Conservation (phyloP, 2,797 vertebrate species). For the Gadopsis bispinosus region DNA sequence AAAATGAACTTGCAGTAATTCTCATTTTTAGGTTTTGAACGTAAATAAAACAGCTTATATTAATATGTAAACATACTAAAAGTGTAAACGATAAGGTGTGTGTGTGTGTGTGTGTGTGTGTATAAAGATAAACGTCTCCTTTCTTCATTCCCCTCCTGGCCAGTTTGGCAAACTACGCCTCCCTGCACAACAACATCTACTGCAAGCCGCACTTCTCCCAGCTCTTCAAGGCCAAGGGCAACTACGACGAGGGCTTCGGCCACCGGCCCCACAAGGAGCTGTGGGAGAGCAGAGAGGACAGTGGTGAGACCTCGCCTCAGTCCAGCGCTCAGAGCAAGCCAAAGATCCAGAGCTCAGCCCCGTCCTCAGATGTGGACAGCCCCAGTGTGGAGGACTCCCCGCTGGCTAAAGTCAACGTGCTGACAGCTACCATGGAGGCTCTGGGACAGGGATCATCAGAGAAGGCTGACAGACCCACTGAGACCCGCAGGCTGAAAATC, state of each 20-base stretch:
- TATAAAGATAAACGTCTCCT: background rate
- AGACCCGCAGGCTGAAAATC: slow-evolving; percentile 92
- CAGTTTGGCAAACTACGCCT: slow-evolving; percentile 93
- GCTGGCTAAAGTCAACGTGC: slow-evolving; percentile 91
- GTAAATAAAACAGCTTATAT: too few relatives aligned
- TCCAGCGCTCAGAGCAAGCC: slow-evolving; percentile 18
- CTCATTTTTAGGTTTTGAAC: too few relatives aligned
- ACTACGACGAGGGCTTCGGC: slow-evolving; percentile 98
- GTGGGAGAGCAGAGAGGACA: slow-evolving; percentile 89
- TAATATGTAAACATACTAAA: too few relatives aligned
- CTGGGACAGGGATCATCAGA: slow-evolving; percentile 74
- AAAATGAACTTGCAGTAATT: too few relatives aligned
- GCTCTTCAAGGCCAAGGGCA: slow-evolving; percentile 98
- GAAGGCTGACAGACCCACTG: slow-evolving; percentile 86
- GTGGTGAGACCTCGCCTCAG: slow-evolving; percentile 60
- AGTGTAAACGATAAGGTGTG: too few relatives aligned
- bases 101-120: too few relatives aligned
- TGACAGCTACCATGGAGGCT: slow-evolving; percentile 93
- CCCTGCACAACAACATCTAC: slow-evolving; percentile 92
- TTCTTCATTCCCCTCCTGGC: background rate
- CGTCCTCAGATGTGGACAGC: slow-evolving; percentile 74
- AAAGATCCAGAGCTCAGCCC: slow-evolving; percentile 33
- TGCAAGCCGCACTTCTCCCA: slow-evolving; percentile 98
- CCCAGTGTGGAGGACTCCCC: slow-evolving; percentile 94
- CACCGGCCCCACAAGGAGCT: slow-evolving; percentile 95